A percentile compares a stretch with the other conserved stretches of the same genome.
Evolutionary conservation across 2,888 invertebrate species (phyloP).

Genomic region (Cerastis rubricosa): DNA sequence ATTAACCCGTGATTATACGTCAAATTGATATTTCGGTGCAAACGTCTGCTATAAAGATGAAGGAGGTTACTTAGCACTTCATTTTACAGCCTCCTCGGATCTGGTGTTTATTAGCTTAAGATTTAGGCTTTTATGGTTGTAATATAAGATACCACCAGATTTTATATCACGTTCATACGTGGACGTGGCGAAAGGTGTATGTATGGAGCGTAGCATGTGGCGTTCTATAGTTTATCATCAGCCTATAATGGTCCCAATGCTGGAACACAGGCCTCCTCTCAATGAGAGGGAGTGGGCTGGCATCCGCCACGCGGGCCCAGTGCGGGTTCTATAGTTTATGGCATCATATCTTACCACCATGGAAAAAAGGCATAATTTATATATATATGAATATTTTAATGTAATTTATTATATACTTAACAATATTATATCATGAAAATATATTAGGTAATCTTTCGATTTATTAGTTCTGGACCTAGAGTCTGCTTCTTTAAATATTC

Average conservation of each 20-base stretch:
- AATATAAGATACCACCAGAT: background rate
- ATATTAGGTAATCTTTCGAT: background rate
- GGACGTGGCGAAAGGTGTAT: background rate
- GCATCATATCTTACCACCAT: background rate
- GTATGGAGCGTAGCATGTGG: background rate
- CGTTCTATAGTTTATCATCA: background rate
- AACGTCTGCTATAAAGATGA: conserved; percentile 54
- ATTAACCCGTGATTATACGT: conserved; percentile 65
- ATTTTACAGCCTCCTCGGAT: conserved; percentile 48
- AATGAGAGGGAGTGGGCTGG: no score
- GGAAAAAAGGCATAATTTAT: no score
- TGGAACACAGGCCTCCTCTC: no score
- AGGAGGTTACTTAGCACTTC: conserved; percentile 42
- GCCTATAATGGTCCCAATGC: no score
- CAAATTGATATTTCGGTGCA: conserved; percentile 69
- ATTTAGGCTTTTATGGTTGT: conserved; percentile 27
- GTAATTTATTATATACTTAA: background rate
- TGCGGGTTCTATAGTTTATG: background rate
- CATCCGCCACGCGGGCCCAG: no score
- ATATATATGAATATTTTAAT: background rate
- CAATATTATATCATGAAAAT: background rate
- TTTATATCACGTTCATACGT: no score
- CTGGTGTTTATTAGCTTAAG: conserved; percentile 57
- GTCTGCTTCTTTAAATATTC: background rate
- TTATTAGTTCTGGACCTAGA: background rate